Base-by-base conservation (phyloP, 2,797 vertebrate species). In the Falco concolor region DNA sequence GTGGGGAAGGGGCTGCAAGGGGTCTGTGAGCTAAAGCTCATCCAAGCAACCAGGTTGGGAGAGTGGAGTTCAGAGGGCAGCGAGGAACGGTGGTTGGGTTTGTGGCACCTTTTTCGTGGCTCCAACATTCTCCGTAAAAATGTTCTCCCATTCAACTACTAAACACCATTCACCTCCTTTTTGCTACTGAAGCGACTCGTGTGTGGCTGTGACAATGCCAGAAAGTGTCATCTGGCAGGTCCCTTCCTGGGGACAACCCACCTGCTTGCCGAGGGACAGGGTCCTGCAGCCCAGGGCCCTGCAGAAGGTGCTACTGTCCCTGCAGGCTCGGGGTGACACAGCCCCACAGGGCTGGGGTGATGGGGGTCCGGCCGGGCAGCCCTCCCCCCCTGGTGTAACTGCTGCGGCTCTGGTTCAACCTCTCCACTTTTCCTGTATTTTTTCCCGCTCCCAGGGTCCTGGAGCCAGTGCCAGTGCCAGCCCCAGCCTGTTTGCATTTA, bases 1-100 rank as follows among this genome's bases (percentile, higher is more conserved):
- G 1, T 53, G 59, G 54, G 61, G 45, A 56, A 18, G 64, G 86
- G 30, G 2, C 34, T 40, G 2, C 1, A 5, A 2, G 54, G 50
- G 86, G 22, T 52, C 23, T 2, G 30, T 27, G 36, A 3, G 4
- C 78, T 42, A 5, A 0, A 5, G n/a, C 42, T 82, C 34, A 3
- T 27, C 54, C 68, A 1, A 30, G 38, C 7, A 5, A 34, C 13
- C 1, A 5, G 1, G 30, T 34, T 15, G 42, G 61, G 61, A 30
- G 8, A 22, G 4, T 1, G 27, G 16, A 0, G 6, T 14, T 45
- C 30, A 3, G 42, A 25, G 67, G 50, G 24, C 9, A 52, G 63
- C 5, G 8, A 1, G 12, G 63, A 24, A 11, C 0, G 5, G 11
- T 0, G 1, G 36, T 69, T 34, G 36, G 1, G 18, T 67, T 36